Base-by-base conservation (phyloP, 2,113 vertebrate species). In the Chascanopsetta lugubris region DNA sequence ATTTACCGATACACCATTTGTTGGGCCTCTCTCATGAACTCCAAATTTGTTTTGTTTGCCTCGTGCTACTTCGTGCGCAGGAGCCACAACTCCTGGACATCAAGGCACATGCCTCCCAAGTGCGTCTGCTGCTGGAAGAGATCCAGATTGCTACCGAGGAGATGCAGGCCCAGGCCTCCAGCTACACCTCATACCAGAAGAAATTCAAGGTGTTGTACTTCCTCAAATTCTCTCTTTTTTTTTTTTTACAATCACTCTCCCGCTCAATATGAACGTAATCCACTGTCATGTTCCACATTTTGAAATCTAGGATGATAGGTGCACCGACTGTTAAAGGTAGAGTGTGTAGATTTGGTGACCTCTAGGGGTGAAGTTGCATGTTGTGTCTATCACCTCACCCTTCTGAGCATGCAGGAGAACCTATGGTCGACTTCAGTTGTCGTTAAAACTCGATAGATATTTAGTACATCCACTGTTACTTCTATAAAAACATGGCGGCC, bases 171-270 rank as follows among this genome's bases (percentile, higher is more conserved):
- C 87, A 88, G n/a, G 93, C 94, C 17, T 93, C 92, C 54, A 80
- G 89, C 17, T 95, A 91, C 63, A 92, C 82, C 72, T 92, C 92
- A 15, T 94, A 94, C 75, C 94, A 96, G 82, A 95, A 92, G 77
- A 93, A 92, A 73, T 95, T 96, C 61, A 93, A 95, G 94, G 95
- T 97, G 79, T n/a, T 65, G n/a, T 9, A 6, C 15, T 26, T 15
- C 24, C 45, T 58, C 5, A 11, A 6, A 4, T 24, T 6, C 1
- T 50, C 30, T 18, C 1, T 60, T 2, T 55, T 24, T 6, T 1
- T 50, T 30, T 18, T 0, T 60, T 2, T 55, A 7, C 55, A 42
- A 46, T 18, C 1, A 29, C 29, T 72, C 5, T 11, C n/a, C 7
- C 3, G 30, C 29, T 22, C 46, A 15, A 46, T 6, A 42, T 38